phyloP scores from a whole-genome alignment of 2,113 vertebrate genomes.

The Todiramphus saurophagus region DNA sequence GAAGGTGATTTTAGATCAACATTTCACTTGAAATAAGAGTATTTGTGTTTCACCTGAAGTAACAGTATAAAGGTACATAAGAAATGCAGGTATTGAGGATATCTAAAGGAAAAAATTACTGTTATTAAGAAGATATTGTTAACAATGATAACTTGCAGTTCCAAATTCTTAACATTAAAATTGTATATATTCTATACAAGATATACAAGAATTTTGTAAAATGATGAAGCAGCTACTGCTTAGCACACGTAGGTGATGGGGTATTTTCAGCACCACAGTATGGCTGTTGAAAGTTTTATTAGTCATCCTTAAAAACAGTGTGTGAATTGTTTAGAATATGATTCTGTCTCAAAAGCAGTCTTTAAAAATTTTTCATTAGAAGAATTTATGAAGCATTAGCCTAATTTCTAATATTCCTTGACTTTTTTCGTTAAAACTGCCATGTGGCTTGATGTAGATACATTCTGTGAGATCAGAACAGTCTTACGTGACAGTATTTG shows the following conservation, averaged over 20 bases:
- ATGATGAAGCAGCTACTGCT: not conserved
- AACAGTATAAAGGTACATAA: not conserved
- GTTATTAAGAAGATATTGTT: not conserved
- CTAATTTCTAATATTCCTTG: not conserved
- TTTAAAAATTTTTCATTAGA: not conserved
- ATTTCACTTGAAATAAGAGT: not conserved
- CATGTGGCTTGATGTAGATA: not conserved
- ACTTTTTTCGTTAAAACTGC: not conserved
- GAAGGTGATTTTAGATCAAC: not conserved
- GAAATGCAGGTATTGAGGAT: not conserved
- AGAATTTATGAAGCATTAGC: not conserved
- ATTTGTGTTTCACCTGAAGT: not conserved
- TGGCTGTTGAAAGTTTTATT: not conserved
- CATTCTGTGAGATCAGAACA: not conserved
- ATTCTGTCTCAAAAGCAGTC: not conserved
- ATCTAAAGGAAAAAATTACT: not conserved
- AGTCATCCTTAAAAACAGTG: not conserved
- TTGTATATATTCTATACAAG: not conserved
- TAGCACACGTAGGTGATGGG: not conserved
- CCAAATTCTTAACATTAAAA: not conserved
- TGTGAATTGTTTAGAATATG: not conserved
- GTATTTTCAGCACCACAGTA: not conserved
- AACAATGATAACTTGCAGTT: not conserved
- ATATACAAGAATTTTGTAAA: not conserved
- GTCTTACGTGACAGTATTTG: accelerated